These are phyloP conservation scores for Uloborus diversus DNA, from an alignment of 1,140 invertebrate genomes.

Conservation along the genomic window DNA sequence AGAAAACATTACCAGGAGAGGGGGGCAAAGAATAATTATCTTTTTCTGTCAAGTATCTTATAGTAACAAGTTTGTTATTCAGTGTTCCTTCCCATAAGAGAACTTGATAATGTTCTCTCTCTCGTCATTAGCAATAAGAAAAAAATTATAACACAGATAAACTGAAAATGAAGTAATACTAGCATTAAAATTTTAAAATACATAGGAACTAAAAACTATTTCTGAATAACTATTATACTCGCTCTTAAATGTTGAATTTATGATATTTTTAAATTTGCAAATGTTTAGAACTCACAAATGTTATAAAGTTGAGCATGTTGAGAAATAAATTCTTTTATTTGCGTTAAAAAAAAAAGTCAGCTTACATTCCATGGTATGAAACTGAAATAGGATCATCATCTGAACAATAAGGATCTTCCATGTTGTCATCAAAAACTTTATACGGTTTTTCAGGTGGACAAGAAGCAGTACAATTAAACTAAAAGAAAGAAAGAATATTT, in stretches of 20 bases:
- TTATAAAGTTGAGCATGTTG: background rate
- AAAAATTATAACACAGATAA: background rate
- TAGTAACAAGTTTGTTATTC: no score
- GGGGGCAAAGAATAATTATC: no score
- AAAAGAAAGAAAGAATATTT: constrained; percentile 24
- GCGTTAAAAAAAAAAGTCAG: no score
- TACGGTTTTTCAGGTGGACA: constrained; percentile 83
- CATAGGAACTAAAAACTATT: background rate
- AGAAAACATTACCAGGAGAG: no score
- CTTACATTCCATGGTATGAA: constrained; percentile 55
- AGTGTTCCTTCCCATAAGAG: no score
- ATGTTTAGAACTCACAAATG: no score
- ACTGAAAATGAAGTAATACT: background rate
- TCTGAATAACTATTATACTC: no score
- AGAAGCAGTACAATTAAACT: constrained; percentile 86
- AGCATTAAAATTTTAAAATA: background rate
- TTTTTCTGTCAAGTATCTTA: no score
- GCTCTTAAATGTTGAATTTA: no score
- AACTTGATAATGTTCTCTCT: no score
- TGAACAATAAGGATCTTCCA: constrained; percentile 81
- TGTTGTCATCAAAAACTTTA: constrained; percentile 77
- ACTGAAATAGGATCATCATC: constrained; percentile 67
- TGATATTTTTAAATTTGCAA: background rate
- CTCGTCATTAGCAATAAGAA: no score
- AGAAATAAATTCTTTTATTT: background rate